A percentile compares a stretch with the other conserved stretches of the same genome.
Evolutionary conservation across 2,888 invertebrate genomes (phyloP).

Genomic region (Pilophorus perplexus): DNA sequence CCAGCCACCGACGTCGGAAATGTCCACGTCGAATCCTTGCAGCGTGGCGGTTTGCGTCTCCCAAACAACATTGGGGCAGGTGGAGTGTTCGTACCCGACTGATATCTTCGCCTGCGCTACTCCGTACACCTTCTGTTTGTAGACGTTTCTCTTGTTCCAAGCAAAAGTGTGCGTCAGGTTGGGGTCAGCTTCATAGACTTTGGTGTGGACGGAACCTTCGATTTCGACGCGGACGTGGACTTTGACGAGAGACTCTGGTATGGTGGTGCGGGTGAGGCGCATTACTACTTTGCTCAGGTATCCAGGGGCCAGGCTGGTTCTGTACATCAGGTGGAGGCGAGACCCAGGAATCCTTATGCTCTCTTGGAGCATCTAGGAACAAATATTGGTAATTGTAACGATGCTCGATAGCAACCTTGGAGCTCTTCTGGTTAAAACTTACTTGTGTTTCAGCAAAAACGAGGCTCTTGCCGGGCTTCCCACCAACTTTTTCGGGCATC

Average conservation of each 20-base stretch:
- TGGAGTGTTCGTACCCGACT: conserved; percentile 91
- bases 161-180: conserved; percentile 93
- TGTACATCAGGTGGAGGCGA: conserved; percentile 88
- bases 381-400: not conserved
- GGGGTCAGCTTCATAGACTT: conserved; percentile 93
- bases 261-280: conserved; percentile 74
- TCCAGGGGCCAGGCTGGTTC: conserved; percentile 91
- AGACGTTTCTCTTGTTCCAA: conserved; percentile 97
- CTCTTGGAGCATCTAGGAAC: conserved; percentile 86
- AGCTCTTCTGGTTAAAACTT: conserved; percentile 47
- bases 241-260: conserved; percentile 77
- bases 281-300: conserved; percentile 91
- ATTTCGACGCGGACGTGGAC: conserved; percentile 91
- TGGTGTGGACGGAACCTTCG: conserved; percentile 87
- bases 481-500: conserved; percentile 85
- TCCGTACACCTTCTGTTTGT: conserved; percentile 92
- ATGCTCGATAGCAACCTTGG: not conserved
- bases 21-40: conserved; percentile 93
- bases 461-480: conserved; percentile 74
- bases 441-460: conserved; percentile 91
- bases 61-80: conserved; percentile 87
- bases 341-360: conserved; percentile 92
- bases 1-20: conserved; percentile 97
- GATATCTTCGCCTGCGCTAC: conserved; percentile 83
- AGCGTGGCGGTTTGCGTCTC: conserved; percentile 90